phyloP scores from a whole-genome alignment of 2,797 vertebrate genomes.

The Chloroceryle amazona region DNA sequence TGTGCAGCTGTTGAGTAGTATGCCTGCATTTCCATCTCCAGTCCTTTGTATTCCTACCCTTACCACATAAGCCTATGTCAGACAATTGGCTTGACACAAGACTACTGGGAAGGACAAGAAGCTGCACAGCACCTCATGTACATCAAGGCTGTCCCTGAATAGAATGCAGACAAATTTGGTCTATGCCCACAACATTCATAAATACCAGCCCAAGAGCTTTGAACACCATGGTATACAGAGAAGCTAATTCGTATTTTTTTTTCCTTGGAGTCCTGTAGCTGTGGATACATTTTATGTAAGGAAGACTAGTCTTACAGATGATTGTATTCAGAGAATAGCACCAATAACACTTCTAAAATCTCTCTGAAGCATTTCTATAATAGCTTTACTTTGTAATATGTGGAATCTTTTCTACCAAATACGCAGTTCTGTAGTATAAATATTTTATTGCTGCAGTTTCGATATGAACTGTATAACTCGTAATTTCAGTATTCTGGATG shows the following conservation, averaged over 20 bases:
- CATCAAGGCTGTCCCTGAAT: not conserved
- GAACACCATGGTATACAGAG: not conserved
- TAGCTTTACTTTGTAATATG: not conserved
- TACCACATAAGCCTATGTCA: not conserved
- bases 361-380: constrained; percentile 1
- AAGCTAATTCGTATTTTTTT: not conserved
- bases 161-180: not conserved
- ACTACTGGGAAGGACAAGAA: not conserved
- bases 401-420: not conserved
- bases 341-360: not conserved
- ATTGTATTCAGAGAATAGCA: not conserved
- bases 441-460: not conserved
- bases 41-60: not conserved
- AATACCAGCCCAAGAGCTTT: not conserved
- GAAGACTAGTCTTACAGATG: not conserved
- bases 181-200: not conserved
- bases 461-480: not conserved
- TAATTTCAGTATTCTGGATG: not conserved
- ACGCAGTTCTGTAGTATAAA: not conserved
- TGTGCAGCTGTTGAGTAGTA: not conserved
- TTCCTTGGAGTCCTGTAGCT: not conserved
- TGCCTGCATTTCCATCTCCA: not conserved
- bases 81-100: not conserved
- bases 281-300: not conserved
- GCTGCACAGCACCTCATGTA: not conserved